Evolutionary conservation across 2,113 vertebrate genomes (phyloP), one percentile per base, ranked within the genome.

Genomic region (Zosterops lateralis): DNA sequence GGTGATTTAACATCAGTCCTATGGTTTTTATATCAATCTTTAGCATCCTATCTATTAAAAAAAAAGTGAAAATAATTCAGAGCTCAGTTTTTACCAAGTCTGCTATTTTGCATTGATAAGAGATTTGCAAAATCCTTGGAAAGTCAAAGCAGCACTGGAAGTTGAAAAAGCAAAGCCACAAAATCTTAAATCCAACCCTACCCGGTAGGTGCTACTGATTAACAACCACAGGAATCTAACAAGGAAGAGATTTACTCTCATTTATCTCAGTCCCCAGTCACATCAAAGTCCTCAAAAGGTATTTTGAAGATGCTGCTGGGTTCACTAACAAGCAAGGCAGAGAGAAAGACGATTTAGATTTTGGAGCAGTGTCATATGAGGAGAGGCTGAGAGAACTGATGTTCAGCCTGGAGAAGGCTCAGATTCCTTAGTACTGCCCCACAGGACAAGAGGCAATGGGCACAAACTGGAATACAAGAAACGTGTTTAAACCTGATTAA

Each of bases 351-450:
- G 2, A 36, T 29, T 19, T 14, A 17, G 6, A n/a, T 29, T 70
- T 77, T 48, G 50, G 28, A 70, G 7, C 3, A 1, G 0, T 25
- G 15, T 56, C 9, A 2, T 1, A 9, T 8, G 56, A 81, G 25
- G 57, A 76, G 31, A 72, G 25, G 32, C 70, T 53, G 56, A 90
- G 73, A 44, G 4, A 44, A 2, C 36, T 53, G 60, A 24, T 4
- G 20, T 72, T 90, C 56, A 82, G n/a, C 40, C 36, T 12, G 8
- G 28, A 75, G 47, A 61, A 61, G 40, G 7, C 71, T 48, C 65
- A n/a, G 12, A 48, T 44, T 92, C 65, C 20, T 56, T 34, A 25
- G 21, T 17, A 22, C 20, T 53, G 34, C 47, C 24, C 51, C 17
- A 50, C 18, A 50, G 53, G 18, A 53, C 54, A 44, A 80, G 9